Evolutionary conservation across 2,797 vertebrate genomes (phyloP).

Genomic region (Pangasius sanitwongsei): DNA sequence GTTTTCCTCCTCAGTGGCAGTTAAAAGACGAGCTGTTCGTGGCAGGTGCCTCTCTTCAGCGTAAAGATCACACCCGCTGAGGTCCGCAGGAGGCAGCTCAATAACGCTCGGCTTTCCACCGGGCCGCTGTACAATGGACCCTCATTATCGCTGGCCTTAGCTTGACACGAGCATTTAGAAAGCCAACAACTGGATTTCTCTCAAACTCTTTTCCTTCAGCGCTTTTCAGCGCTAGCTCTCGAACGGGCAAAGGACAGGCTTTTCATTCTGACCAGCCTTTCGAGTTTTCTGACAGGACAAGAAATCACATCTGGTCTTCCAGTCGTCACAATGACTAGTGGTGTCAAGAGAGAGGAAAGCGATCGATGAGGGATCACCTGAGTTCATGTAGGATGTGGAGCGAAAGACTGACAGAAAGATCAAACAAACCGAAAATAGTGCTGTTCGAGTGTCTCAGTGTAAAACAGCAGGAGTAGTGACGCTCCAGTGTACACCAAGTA

Average conservation of each 20-base stretch:
- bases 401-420: not conserved
- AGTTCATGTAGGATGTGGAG: not conserved
- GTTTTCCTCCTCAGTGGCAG: not conserved
- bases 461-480: not conserved
- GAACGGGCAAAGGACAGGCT: not conserved
- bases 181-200: not conserved
- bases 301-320: constrained; percentile 16
- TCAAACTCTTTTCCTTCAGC: not conserved
- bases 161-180: not conserved
- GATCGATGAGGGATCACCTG: constrained; percentile 12
- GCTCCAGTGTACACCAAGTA: not conserved
- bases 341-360: constrained; percentile 15
- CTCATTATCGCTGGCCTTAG: constrained; percentile 23
- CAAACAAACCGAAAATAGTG: not conserved
- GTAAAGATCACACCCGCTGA: constrained; percentile 27
- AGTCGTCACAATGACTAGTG: not conserved
- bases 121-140: not conserved
- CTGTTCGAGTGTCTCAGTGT: not conserved
- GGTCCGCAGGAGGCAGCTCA: constrained; percentile 1
- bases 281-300: constrained; percentile 35
- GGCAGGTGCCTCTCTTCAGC: constrained; percentile 14
- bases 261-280: not conserved
- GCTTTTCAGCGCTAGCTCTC: constrained; percentile 8
- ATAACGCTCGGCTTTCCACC: not conserved
- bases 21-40: constrained; percentile 14